phyloP scores from a whole-genome alignment of 2,888 invertebrate genomes.

The Dorcus hopei region DNA sequence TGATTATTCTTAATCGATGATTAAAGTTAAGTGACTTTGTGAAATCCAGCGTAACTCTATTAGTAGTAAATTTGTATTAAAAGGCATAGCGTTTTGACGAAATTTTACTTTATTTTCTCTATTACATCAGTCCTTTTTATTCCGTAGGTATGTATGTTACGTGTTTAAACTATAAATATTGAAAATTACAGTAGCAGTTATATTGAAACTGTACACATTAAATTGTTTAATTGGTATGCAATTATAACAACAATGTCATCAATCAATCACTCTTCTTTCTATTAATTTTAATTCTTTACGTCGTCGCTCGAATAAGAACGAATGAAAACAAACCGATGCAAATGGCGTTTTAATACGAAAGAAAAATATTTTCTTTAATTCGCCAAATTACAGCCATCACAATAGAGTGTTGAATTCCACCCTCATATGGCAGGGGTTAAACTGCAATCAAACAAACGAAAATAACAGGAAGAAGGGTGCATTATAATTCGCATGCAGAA shows the following conservation, averaged over 20 bases:
- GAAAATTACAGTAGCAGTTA: no score
- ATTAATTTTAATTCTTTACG: not conserved
- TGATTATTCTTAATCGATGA: no score
- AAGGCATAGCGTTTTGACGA: no score
- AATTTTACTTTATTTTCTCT: no score
- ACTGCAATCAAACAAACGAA: constrained; percentile 13
- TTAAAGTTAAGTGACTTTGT: no score
- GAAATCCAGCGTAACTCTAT: no score
- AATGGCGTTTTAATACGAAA: constrained; percentile 14
- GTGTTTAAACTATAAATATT: no score
- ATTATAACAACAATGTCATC: not conserved
- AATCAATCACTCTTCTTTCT: not conserved
- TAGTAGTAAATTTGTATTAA: no score
- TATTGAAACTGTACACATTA: no score
- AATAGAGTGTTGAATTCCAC: constrained; percentile 20
- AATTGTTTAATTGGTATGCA: no score
- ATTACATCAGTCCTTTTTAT: no score
- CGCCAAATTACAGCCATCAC: constrained; percentile 15
- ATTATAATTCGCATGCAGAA: constrained; percentile 4
- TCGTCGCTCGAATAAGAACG: not conserved
- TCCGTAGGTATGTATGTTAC: no score
- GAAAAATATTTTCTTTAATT: constrained; percentile 17
- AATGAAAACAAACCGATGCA: constrained; percentile 7
- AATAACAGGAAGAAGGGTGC: constrained; percentile 11
- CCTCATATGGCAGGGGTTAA: constrained; percentile 20